A percentile compares a stretch with the other conserved stretches of the same genome.
Evolutionary conservation across 1,140 invertebrate species (phyloP).

Genomic region (Camponotus pennsylvanicus): DNA sequence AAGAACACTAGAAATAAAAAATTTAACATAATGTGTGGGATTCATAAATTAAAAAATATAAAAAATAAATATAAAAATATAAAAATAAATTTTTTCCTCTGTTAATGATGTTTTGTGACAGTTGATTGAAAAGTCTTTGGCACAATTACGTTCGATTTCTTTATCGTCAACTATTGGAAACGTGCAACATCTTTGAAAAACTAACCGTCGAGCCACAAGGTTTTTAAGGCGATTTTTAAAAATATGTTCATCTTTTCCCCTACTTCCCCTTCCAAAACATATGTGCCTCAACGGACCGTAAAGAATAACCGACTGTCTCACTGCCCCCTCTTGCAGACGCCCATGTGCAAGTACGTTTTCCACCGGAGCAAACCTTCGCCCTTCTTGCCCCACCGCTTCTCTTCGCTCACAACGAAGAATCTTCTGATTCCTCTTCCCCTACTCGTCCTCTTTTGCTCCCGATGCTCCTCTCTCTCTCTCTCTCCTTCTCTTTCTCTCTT

Average conservation of each 20-base stretch:
- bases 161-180: too few species aligned
- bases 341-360: slow-evolving; percentile 49
- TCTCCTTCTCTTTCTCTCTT: neutral
- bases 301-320: neutral
- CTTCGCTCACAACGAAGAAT: slow-evolving; percentile 20
- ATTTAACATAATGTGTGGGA: too few species aligned
- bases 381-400: slow-evolving; percentile 16
- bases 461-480: slow-evolving; percentile 5
- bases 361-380: slow-evolving; percentile 52
- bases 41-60: too few species aligned
- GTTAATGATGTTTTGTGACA: too few species aligned
- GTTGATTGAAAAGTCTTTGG: too few species aligned
- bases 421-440: slow-evolving; percentile 42
- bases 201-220: neutral
- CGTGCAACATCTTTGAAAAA: neutral
- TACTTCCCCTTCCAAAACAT: neutral
- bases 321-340: slow-evolving; percentile 5
- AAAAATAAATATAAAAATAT: too few species aligned
- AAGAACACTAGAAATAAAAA: neutral
- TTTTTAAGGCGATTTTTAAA: neutral
- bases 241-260: neutral
- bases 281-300: neutral
- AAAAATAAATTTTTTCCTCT: too few species aligned
- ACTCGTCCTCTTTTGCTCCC: neutral
- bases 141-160: too few species aligned